phyloP scores from a whole-genome alignment of 2,797 vertebrate species.

The Cirrhinus mrigala region DNA sequence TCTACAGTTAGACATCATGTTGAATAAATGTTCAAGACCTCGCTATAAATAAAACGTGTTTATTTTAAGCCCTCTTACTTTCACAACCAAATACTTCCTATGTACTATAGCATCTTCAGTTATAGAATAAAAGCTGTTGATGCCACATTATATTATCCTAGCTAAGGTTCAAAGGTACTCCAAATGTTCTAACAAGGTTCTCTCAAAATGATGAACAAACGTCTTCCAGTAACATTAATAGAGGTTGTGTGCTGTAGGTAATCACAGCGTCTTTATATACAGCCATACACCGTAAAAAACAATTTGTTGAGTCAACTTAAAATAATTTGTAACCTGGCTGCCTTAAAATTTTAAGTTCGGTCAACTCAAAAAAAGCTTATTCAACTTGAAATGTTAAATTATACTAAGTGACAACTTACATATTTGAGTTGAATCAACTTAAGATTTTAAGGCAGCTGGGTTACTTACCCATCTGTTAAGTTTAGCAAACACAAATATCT shows the following conservation, averaged over 20 bases:
- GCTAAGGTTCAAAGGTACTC: neutral
- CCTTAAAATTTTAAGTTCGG: no score
- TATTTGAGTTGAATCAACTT: no score
- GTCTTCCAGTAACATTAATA: neutral
- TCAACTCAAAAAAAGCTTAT: no score
- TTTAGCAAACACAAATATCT: no score
- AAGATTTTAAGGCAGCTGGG: no score
- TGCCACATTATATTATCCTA: neutral
- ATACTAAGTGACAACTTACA: no score
- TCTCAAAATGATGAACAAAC: neutral
- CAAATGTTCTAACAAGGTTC: neutral
- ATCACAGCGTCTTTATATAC: no score
- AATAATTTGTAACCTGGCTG: no score
- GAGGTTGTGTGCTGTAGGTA: neutral
- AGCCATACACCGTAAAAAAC: no score
- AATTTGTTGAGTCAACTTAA: no score
- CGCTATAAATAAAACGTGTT: conserved; percentile 52
- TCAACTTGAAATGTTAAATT: no score
- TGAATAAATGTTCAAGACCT: conserved; percentile 50
- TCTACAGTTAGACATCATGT: conserved; percentile 55
- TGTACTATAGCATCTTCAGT: neutral
- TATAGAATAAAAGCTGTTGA: neutral
- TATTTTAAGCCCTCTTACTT: conserved; percentile 42
- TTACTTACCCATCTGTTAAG: no score
- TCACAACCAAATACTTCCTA: conserved; percentile 1